phyloP scores from a whole-genome alignment of 2,888 invertebrate species.

The Apomyelois bistriatella region DNA sequence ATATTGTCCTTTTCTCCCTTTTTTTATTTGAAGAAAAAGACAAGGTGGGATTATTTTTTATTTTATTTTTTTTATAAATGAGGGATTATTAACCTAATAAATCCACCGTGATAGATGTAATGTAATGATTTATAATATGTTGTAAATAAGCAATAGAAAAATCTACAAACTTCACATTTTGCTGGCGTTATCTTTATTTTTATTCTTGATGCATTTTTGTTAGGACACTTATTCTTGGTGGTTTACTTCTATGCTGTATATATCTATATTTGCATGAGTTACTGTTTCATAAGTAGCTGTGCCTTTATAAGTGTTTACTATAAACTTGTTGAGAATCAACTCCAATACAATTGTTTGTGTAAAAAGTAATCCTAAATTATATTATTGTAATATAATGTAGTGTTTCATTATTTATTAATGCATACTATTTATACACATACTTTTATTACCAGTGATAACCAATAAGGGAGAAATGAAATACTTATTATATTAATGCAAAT shows the following conservation, averaged over 20 bases:
- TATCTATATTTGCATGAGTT: slow-evolving; percentile 1
- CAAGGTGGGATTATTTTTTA: too few relatives aligned
- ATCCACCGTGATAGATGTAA: too few relatives aligned
- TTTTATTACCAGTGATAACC: slow-evolving; percentile 14
- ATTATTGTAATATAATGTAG: slow-evolving; percentile 58
- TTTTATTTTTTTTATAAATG: too few relatives aligned
- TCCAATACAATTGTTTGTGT: slow-evolving; percentile 31
- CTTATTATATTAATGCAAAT: slow-evolving; percentile 64
- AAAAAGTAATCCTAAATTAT: slow-evolving; percentile 66
- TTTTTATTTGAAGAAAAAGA: too few relatives aligned
- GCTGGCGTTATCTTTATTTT: too few relatives aligned
- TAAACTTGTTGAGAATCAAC: slow-evolving; percentile 10
- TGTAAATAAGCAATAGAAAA: too few relatives aligned
- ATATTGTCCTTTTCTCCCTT: too few relatives aligned
- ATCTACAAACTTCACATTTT: too few relatives aligned
- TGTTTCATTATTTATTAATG: slow-evolving; percentile 53
- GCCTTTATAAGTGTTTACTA: slow-evolving; percentile 9
- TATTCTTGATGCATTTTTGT: too few relatives aligned
- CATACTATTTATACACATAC: slow-evolving; percentile 19
- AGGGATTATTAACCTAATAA: too few relatives aligned
- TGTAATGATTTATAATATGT: too few relatives aligned
- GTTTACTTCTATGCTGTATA: not conserved
- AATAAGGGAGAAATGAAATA: slow-evolving; percentile 48
- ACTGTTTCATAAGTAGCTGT: not conserved
- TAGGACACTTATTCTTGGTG: not conserved